Percentiles rank a stretch among this genome's conserved stretches.
phyloP scores from a whole-genome alignment of 2,797 vertebrate genomes.

The Malacoraja senta region DNA sequence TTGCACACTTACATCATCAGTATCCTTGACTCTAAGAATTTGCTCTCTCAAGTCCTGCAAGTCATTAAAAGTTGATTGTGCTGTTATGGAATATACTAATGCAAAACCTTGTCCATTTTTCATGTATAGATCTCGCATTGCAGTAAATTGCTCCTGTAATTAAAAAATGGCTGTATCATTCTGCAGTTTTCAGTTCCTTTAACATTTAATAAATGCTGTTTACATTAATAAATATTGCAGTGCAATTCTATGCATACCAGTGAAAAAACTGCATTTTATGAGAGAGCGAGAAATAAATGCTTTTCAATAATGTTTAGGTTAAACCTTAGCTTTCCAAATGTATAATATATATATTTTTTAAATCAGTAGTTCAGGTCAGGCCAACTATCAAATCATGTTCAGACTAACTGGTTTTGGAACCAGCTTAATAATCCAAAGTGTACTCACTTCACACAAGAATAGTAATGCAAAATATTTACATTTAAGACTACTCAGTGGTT shows the following conservation, averaged over 20 bases:
- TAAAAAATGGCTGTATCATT: neutral
- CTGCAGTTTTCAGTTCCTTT: neutral
- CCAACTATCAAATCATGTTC: neutral
- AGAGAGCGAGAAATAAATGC: too few species aligned
- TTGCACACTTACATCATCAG: constrained; percentile 69
- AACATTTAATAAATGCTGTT: too few species aligned
- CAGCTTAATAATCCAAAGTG: neutral
- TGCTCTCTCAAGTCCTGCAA: constrained; percentile 88
- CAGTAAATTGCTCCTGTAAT: constrained; percentile 86
- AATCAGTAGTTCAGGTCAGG: neutral
- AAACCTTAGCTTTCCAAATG: neutral
- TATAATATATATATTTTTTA: neutral
- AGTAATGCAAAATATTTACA: neutral
- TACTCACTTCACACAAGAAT: neutral
- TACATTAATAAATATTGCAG: neutral
- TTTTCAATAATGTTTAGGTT: neutral
- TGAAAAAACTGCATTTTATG: neutral
- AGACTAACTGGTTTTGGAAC: neutral
- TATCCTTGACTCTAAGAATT: constrained; percentile 90
- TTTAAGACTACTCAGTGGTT: neutral
- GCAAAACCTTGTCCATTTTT: constrained; percentile 93
- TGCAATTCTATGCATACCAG: neutral
- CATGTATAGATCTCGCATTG: constrained; percentile 93
- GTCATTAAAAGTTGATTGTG: constrained; percentile 93
- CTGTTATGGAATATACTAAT: constrained; percentile 91